Conservation (phyloP, 53 echinoderm and acorn worm genomes). For the Stichopus horrens region DNA sequence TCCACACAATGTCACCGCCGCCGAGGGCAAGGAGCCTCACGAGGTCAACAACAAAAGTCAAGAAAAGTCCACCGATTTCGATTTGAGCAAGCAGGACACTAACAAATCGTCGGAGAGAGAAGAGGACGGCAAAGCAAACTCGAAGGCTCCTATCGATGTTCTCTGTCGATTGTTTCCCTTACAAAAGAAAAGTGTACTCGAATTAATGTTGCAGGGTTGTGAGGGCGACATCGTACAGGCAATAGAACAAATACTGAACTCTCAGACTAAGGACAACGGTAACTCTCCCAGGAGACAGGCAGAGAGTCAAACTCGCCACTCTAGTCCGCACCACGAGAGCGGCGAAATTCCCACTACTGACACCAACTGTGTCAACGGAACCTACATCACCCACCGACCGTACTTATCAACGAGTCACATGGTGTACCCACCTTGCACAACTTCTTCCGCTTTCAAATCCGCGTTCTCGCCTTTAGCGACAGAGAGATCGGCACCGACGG, state of each 20-base stretch:
- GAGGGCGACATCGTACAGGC: conserved; percentile 92
- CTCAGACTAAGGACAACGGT: conserved; percentile 55
- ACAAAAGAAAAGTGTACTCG: conserved; percentile 86
- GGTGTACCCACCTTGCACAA: conserved; percentile 55
- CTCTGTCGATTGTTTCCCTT: conserved; percentile 83
- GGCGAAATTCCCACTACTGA: conserved; percentile 31
- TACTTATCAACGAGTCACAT: conserved; percentile 68
- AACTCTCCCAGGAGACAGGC: conserved; percentile 11
- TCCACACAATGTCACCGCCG: not conserved
- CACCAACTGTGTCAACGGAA: conserved; percentile 39
- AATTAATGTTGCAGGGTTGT: conserved; percentile 89
- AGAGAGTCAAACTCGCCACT: conserved; percentile 39
- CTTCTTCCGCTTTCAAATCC: conserved; percentile 80
- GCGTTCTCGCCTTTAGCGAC: conserved; percentile 92
- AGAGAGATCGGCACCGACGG: conserved; percentile 64
- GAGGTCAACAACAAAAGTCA: conserved; percentile 46
- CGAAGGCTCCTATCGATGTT: conserved; percentile 76
- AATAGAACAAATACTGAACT: conserved; percentile 93
- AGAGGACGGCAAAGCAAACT: conserved; percentile 39
- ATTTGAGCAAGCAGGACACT: not conserved
- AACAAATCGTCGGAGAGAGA: not conserved
- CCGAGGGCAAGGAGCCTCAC: conserved; percentile 27
- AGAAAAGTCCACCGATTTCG: conserved; percentile 25
- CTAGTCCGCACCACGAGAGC: conserved; percentile 49
- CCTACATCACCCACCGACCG: conserved; percentile 84